Conservation (phyloP, 2,797 vertebrate genomes). For the Caiman crocodilus region DNA sequence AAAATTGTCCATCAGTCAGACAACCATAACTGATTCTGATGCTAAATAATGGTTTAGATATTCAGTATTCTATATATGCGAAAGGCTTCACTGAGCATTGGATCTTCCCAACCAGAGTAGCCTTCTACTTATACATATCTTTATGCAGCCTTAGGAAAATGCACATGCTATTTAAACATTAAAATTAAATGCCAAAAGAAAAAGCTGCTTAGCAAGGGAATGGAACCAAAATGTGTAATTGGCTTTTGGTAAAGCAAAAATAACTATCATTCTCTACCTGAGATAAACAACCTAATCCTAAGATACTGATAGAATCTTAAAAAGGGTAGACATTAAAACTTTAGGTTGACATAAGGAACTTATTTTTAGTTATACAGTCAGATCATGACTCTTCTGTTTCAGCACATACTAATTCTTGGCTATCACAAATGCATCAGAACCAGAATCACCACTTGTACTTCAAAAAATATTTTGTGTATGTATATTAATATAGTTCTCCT, state of each 20-base stretch:
- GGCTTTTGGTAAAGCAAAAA: slow-evolving; percentile 77
- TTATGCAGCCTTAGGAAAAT: slow-evolving; percentile 87
- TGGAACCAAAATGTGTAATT: slow-evolving; percentile 73
- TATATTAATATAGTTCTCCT: neutral
- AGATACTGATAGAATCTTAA: slow-evolving; percentile 63
- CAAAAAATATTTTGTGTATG: neutral
- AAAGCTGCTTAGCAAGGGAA: slow-evolving; percentile 69
- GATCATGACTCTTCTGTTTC: slow-evolving; percentile 9
- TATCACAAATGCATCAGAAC: neutral
- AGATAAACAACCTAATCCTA: slow-evolving; percentile 38
- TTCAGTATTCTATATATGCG: slow-evolving; percentile 98
- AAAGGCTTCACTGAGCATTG: slow-evolving; percentile 97
- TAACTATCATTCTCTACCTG: slow-evolving; percentile 40
- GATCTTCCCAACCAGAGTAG: slow-evolving; percentile 90
- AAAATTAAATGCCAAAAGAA: slow-evolving; percentile 82
- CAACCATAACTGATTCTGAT: slow-evolving; percentile 99
- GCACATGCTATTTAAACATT: slow-evolving; percentile 86
- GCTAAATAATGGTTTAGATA: slow-evolving; percentile 97
- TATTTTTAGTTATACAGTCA: neutral
- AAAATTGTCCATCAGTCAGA: slow-evolving; percentile 99
- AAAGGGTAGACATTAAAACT: slow-evolving; percentile 60
- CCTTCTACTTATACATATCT: slow-evolving; percentile 86
- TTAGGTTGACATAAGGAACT: slow-evolving; percentile 28
- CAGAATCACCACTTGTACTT: accelerated
- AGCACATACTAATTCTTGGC: neutral